These are phyloP conservation scores for Bos indicus DNA, from an alignment of 2,113 vertebrate species.

Conservation along the genomic window DNA sequence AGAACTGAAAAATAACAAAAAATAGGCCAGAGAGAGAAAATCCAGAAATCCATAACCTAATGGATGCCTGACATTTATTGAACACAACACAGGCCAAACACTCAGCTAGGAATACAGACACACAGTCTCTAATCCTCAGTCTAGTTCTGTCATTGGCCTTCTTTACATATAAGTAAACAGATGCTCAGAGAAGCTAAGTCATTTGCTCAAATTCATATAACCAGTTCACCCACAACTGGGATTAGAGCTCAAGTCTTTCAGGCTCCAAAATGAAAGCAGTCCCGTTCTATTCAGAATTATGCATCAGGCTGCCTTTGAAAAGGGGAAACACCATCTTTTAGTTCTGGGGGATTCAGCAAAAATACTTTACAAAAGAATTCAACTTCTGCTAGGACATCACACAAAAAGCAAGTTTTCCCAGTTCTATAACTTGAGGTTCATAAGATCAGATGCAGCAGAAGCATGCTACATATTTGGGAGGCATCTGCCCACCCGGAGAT, in stretches of 20 bases:
- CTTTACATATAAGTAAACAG: neutral
- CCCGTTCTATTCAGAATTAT: neutral
- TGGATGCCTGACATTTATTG: neutral
- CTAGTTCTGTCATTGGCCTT: neutral
- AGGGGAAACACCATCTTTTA: neutral
- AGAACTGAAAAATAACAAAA: neutral
- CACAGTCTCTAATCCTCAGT: neutral
- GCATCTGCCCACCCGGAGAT: fast-evolving
- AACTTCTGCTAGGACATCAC: neutral
- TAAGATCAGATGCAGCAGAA: neutral
- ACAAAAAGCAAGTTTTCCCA: neutral
- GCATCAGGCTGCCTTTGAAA: neutral
- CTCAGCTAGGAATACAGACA: neutral
- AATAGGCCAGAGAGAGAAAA: neutral
- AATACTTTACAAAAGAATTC: neutral
- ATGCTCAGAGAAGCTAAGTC: neutral
- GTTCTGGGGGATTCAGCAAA: neutral
- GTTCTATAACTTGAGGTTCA: neutral
- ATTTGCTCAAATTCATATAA: neutral
- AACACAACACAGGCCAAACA: neutral
- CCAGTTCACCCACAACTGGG: neutral
- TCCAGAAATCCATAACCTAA: neutral
- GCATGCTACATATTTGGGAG: fast-evolving
- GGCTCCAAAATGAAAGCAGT: neutral
- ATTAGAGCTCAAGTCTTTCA: neutral